Base-by-base conservation (phyloP, 2,888 invertebrate genomes). In the Xanthostigma xanthostigma region DNA sequence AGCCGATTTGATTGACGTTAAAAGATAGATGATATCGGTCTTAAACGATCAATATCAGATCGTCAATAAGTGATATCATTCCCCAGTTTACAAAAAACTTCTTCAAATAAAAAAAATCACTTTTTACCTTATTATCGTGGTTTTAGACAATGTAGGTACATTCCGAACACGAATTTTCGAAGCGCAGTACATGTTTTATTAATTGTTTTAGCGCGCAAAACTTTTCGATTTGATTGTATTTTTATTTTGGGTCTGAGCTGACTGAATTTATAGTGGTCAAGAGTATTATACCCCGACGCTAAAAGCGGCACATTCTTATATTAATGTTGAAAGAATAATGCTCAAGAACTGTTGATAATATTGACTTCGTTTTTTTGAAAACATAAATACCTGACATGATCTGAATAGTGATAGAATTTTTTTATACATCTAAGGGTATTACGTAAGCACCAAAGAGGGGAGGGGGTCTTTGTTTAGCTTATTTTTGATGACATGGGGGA, bases 171-270 rank as follows among this genome's bases (percentile, higher is more conserved):
- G 50, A 45, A 49, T 49, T 51, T 49, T 17, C 42, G n/a, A 42
- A 27, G 42, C 33, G 12, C 39, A 12, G 17, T 42, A 42, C 42
- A 49, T 51, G 51, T 51, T 51, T 51, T 51, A 51, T 51, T 51
- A 51, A 51, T 51, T 51, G 51, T 51, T 51, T 51, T 51, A 48
- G 45, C 51, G 51, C 51, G 44, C 46, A 49, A 27, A 38, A 48
- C 50, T 51, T 51, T 48, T 45, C 44, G 49, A 51, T 45, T 51
- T 51, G 13, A 45, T 33, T 11, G 45, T 49, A 45, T 46, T 45
- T 45, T 49, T 40, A 45, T 45, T 49, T 17, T 35, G 40, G 35
- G 37, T 33, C 13, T 37, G 43, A 43, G 48, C 38, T 44, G 48
- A 42, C 42, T 48, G 48, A 42, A 48, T 48, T 48, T 48, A 48